Percentiles rank a stretch among this genome's conserved stretches.
Evolutionary conservation across 2,797 vertebrate genomes (phyloP).

Genomic region (Pipistrellus pygmaeus): DNA sequence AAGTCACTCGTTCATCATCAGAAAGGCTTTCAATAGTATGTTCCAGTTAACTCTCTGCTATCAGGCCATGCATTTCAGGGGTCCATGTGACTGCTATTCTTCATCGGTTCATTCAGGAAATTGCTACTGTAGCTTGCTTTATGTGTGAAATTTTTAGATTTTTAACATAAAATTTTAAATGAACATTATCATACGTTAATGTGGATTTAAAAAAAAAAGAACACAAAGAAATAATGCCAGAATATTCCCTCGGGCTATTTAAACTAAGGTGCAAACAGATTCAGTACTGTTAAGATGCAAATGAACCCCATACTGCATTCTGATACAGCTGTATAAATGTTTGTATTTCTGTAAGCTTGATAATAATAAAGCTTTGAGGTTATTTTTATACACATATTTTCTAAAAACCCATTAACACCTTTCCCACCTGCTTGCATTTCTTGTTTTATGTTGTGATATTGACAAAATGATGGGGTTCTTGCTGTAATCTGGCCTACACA

Average conservation of each 20-base stretch:
- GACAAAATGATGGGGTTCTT: constrained; percentile 60
- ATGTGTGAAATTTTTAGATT: not conserved
- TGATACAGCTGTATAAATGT: constrained; percentile 59
- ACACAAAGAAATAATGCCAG: not conserved
- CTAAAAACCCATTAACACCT: constrained; percentile 67
- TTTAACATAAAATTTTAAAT: constrained; percentile 51
- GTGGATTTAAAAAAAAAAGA: not conserved
- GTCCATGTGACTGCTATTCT: not conserved
- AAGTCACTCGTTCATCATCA: not conserved
- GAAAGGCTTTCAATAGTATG: not conserved
- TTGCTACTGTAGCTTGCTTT: not conserved
- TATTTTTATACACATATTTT: constrained; percentile 66
- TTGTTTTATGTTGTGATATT: constrained; percentile 63
- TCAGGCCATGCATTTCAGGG: not conserved
- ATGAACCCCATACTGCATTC: constrained; percentile 49
- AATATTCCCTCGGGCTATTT: constrained; percentile 55
- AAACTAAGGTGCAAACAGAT: constrained; percentile 14
- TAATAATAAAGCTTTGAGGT: constrained; percentile 63
- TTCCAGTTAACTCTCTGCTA: not conserved
- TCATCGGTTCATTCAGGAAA: constrained; percentile 11
- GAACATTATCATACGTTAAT: constrained; percentile 37
- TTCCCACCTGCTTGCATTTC: constrained; percentile 65
- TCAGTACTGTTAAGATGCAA: constrained; percentile 64
- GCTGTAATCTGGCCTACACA: constrained; percentile 61
- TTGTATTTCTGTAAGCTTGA: constrained; percentile 60